Percentiles rank a stretch among this genome's conserved stretches.
Evolutionary conservation across 2,797 vertebrate species (phyloP).

Genomic region (Neolamprologus multifasciatus): DNA sequence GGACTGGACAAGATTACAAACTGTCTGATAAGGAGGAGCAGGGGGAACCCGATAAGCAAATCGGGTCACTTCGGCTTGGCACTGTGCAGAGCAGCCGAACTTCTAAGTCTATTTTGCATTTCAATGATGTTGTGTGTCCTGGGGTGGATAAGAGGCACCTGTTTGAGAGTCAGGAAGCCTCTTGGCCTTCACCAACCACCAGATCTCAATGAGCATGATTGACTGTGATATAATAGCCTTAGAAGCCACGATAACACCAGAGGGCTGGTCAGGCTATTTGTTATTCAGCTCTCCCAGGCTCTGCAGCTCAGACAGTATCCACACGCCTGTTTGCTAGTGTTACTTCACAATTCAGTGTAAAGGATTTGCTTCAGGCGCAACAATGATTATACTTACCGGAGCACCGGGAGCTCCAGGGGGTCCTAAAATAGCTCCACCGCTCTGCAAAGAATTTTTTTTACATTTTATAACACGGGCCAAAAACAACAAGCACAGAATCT

Average conservation of each 20-base stretch:
- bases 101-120: conserved; percentile 49
- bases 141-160: conserved; percentile 43
- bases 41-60: conserved; percentile 66
- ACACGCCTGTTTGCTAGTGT: conserved; percentile 10
- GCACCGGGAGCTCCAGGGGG: conserved; percentile 87
- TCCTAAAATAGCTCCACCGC: conserved; percentile 76
- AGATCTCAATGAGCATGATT: conserved; percentile 31
- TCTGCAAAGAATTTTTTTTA: conserved; percentile 70
- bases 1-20: conserved; percentile 62
- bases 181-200: conserved; percentile 25
- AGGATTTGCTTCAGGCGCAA: conserved; percentile 51
- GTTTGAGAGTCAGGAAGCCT: conserved; percentile 43
- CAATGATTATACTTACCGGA: conserved; percentile 78
- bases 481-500: conserved; percentile 2
- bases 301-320: conserved; percentile 23
- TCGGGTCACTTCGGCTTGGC: conserved; percentile 37
- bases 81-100: conserved; percentile 17
- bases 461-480: conserved; percentile 41
- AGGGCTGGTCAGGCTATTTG: conserved; percentile 39
- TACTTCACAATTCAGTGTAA: conserved; percentile 29
- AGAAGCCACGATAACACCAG: conserved; percentile 33
- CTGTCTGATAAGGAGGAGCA: conserved; percentile 61
- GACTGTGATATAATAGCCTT: conserved; percentile 36
- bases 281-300: conserved; percentile 41
- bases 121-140: conserved; percentile 49